Evolutionary conservation across 2,113 vertebrate genomes (phyloP).

Genomic region (Meles meles): DNA sequence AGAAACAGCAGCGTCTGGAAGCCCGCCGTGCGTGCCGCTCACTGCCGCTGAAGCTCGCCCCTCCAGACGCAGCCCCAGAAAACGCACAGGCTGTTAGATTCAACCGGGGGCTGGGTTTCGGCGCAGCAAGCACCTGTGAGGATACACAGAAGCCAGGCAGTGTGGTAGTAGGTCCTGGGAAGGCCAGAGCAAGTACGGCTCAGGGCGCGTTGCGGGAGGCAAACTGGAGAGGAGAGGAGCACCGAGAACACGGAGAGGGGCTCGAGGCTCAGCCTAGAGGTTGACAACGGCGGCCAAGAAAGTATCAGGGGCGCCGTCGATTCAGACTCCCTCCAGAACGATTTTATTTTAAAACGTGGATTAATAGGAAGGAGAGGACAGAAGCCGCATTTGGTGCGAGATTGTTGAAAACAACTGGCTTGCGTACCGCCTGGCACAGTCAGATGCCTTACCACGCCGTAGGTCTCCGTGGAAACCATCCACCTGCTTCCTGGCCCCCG

Average conservation of each 20-base stretch:
- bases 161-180: accelerated
- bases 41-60: accelerated
- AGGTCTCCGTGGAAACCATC: accelerated
- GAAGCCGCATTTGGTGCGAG: accelerated
- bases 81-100: accelerated
- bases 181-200: accelerated
- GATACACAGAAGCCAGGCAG: accelerated
- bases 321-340: background rate
- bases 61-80: accelerated
- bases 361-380: background rate
- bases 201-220: background rate
- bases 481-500: accelerated
- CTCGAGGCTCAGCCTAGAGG: accelerated
- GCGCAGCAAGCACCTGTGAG: background rate
- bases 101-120: background rate
- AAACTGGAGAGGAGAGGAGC: accelerated
- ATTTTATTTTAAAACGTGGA: background rate
- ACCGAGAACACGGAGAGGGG: accelerated
- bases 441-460: accelerated
- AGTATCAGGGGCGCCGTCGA: accelerated
- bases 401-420: background rate
- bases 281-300: background rate
- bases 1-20: accelerated
- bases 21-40: accelerated
- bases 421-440: accelerated